Percentiles rank a stretch among this genome's conserved stretches.
phyloP scores from a whole-genome alignment of 2,113 vertebrate genomes.

The Grus americana region DNA sequence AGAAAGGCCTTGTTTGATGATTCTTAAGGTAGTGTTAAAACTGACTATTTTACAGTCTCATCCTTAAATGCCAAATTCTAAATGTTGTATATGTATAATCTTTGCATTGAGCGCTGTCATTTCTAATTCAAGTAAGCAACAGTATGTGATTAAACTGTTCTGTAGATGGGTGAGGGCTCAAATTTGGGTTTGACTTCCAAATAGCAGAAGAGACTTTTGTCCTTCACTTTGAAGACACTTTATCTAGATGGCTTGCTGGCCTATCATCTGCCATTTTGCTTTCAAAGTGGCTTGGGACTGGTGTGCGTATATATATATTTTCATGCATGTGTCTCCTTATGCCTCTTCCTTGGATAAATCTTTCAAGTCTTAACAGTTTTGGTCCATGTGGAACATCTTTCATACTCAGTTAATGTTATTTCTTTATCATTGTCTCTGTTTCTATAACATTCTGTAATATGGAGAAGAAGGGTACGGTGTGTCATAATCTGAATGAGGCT shows the following conservation, averaged over 20 bases:
- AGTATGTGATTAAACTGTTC: not conserved
- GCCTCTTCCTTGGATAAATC: not conserved
- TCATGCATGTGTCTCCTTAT: not conserved
- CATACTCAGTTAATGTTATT: not conserved
- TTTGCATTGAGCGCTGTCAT: not conserved
- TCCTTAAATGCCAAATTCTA: not conserved
- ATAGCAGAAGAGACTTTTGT: not conserved
- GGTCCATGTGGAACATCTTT: not conserved
- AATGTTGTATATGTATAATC: not conserved
- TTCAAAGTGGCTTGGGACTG: not conserved
- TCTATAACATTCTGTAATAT: not conserved
- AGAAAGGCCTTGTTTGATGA: not conserved
- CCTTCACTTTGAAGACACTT: not conserved
- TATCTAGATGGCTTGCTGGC: not conserved
- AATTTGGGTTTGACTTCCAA: not conserved
- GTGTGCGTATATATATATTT: too few species aligned
- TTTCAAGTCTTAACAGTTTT: not conserved
- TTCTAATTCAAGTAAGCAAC: not conserved
- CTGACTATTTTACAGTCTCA: not conserved
- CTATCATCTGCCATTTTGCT: not conserved
- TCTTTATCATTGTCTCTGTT: not conserved
- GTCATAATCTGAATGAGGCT: not conserved
- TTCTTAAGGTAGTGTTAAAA: not conserved
- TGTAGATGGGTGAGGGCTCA: not conserved
- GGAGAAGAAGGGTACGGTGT: not conserved